Conservation (phyloP, 2,888 invertebrate species). For the Stomorhina lunata region DNA sequence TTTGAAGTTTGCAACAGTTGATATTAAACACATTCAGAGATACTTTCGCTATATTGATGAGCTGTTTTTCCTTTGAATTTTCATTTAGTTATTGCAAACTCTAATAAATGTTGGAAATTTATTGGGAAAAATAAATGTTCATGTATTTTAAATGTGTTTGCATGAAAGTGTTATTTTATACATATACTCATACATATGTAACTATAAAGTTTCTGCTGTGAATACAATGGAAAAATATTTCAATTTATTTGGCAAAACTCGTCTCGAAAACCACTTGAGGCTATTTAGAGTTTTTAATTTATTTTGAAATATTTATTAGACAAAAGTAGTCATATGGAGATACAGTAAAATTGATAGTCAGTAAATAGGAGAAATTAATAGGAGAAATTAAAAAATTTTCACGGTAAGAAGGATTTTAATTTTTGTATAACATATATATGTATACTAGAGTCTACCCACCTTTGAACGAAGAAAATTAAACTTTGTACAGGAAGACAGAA, state of each 20-base stretch:
- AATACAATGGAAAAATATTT: slow-evolving; percentile 25
- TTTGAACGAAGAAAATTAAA: too few relatives aligned
- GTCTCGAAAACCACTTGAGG: slow-evolving; percentile 47
- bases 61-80: neutral
- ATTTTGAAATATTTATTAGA: slow-evolving; percentile 24
- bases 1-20: slow-evolving; percentile 13
- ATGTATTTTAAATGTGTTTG: neutral
- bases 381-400: neutral
- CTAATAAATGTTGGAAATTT: slow-evolving; percentile 8
- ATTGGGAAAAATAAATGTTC: neutral
- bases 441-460: too few relatives aligned
- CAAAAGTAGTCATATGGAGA: neutral
- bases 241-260: slow-evolving; percentile 45
- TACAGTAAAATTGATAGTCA: neutral
- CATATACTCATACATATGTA: neutral
- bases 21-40: neutral
- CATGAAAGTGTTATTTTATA: neutral
- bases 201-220: neutral
- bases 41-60: slow-evolving; percentile 3
- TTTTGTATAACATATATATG: neutral
- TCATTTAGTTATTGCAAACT: neutral
- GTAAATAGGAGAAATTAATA: neutral
- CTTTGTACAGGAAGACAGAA: too few relatives aligned
- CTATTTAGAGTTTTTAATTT: slow-evolving; percentile 47
- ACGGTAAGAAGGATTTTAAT: neutral